Conservation (phyloP, 2,113 vertebrate species). For the Lasiurus cinereus region DNA sequence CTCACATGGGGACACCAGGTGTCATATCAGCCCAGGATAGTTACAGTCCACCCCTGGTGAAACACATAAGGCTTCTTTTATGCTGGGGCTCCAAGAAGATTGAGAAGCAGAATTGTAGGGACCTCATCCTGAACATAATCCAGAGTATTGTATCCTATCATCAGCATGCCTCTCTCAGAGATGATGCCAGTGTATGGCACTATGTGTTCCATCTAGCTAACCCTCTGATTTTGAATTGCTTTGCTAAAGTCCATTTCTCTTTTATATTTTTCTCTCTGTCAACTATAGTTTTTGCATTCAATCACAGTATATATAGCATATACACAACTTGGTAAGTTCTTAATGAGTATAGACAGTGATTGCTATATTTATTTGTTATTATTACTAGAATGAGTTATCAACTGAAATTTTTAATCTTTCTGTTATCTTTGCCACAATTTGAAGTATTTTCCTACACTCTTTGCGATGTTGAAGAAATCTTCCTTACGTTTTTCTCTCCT, state of each 20-base stretch:
- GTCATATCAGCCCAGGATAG: background rate
- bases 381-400: background rate
- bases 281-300: background rate
- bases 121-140: fast-evolving
- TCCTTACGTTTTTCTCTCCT: background rate
- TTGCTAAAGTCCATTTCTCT: background rate
- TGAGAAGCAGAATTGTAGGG: background rate
- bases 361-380: background rate
- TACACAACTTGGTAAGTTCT: background rate
- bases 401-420: background rate
- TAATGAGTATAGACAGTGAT: background rate
- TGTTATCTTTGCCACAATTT: background rate
- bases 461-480: background rate
- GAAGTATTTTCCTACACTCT: background rate
- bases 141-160: too few species aligned
- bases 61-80: background rate
- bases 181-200: background rate
- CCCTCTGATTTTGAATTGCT: background rate
- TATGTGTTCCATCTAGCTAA: background rate
- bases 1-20: background rate
- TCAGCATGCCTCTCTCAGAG: background rate
- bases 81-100: background rate
- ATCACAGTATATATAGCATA: background rate
- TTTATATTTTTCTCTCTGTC: background rate
- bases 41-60: fast-evolving